These are phyloP conservation scores for Menura novaehollandiae DNA, from an alignment of 2,113 vertebrate species.

Conservation along the genomic window DNA sequence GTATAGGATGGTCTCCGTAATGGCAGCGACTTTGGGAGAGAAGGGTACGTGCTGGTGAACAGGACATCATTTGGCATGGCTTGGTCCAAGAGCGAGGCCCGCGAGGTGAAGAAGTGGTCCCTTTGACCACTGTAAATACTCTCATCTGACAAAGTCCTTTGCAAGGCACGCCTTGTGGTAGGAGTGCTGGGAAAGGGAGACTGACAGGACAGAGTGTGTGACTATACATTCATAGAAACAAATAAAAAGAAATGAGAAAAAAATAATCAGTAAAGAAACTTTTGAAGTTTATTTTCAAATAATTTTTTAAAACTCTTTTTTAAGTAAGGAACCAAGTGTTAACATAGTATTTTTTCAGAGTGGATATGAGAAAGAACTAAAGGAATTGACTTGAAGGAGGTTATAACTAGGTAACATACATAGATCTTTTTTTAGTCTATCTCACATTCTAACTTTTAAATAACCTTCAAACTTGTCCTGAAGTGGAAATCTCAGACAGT, in stretches of 20 bases:
- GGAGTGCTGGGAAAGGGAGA: slow-evolving; percentile 83
- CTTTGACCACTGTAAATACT: slow-evolving; percentile 94
- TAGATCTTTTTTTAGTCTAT: not conserved
- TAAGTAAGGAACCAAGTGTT: not conserved
- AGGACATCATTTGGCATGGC: slow-evolving; percentile 87
- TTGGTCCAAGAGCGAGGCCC: slow-evolving; percentile 79
- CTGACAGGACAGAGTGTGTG: slow-evolving; percentile 75
- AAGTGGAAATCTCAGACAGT: not conserved
- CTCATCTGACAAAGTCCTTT: slow-evolving; percentile 93
- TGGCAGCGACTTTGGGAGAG: slow-evolving; percentile 84
- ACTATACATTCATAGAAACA: slow-evolving; percentile 42
- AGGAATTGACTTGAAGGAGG: not conserved
- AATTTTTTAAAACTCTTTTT: accelerated
- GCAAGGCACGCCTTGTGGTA: slow-evolving; percentile 83
- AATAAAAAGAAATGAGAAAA: not conserved
- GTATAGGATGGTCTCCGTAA: slow-evolving; percentile 86
- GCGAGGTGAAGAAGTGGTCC: slow-evolving; percentile 79
- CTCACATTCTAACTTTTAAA: not conserved
- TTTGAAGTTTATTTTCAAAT: not conserved
- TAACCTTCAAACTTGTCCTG: not conserved
- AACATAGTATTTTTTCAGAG: not conserved
- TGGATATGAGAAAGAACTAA: not conserved
- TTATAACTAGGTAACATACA: not conserved
- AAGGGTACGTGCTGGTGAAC: slow-evolving; percentile 90
- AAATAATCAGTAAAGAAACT: not conserved